Evolutionary conservation across 2,888 invertebrate genomes (phyloP).

Genomic region (Ennomos fuscantarius): DNA sequence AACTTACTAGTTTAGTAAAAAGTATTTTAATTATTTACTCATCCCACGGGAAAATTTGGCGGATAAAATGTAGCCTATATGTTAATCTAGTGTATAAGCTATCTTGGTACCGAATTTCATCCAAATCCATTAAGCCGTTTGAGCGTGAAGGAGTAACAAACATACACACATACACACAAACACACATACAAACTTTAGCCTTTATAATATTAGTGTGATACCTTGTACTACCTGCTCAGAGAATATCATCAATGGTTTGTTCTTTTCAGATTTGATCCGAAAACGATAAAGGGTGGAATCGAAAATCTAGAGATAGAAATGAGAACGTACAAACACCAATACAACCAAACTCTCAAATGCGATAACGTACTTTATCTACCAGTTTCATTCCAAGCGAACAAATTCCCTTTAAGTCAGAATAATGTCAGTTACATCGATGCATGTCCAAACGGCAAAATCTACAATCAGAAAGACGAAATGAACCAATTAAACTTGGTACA

Average conservation of each 20-base stretch:
- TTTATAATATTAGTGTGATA: too few relatives aligned
- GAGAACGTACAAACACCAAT: slow-evolving; percentile 60
- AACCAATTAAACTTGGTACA: slow-evolving; percentile 13
- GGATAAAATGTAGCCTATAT: too few relatives aligned
- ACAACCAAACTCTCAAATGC: slow-evolving; percentile 64
- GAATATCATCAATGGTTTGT: neutral
- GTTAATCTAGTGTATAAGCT: too few relatives aligned
- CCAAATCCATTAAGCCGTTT: too few relatives aligned
- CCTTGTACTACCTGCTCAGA: too few relatives aligned
- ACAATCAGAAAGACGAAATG: slow-evolving; percentile 9
- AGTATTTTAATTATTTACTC: too few relatives aligned
- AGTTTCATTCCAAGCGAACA: slow-evolving; percentile 73
- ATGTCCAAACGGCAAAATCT: slow-evolving; percentile 10
- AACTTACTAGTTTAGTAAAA: too few relatives aligned
- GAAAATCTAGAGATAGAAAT: slow-evolving; percentile 76
- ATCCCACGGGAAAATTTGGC: too few relatives aligned
- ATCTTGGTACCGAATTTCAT: too few relatives aligned
- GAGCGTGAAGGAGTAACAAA: too few relatives aligned
- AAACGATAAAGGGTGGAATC: slow-evolving; percentile 67
- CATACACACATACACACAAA: too few relatives aligned
- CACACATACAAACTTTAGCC: too few relatives aligned
- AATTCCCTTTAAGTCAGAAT: slow-evolving; percentile 72
- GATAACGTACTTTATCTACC: slow-evolving; percentile 79
- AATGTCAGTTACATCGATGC: slow-evolving; percentile 54
- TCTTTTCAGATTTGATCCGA: slow-evolving; percentile 69